phyloP scores from a whole-genome alignment of 2,888 invertebrate genomes.

The Standfussiana lucernea region DNA sequence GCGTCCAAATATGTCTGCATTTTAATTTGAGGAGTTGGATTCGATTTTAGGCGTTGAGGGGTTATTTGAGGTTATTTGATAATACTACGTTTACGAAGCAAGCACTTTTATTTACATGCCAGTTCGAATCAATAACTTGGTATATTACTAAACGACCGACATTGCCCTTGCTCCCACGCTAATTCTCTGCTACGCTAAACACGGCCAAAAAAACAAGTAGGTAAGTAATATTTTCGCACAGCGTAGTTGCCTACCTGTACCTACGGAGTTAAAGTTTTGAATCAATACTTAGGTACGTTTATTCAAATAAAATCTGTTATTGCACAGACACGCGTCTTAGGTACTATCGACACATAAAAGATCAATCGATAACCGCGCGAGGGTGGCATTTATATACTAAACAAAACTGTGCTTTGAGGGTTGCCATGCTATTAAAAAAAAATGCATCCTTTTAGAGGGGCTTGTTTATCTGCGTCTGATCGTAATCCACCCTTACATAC shows the following conservation, averaged over 20 bases:
- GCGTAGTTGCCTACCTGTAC: neutral
- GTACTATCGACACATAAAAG: neutral
- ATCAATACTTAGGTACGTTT: neutral
- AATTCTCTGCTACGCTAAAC: neutral
- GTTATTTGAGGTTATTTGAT: neutral
- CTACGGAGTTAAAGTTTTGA: neutral
- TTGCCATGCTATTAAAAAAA: neutral
- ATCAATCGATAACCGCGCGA: neutral
- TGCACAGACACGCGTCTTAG: neutral
- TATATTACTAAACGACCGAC: neutral
- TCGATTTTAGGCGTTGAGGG: neutral
- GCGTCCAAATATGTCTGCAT: neutral
- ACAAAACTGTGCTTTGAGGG: neutral
- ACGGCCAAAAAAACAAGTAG: neutral
- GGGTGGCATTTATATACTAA: constrained; percentile 2
- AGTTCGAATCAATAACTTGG: neutral
- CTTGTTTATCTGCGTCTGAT: neutral
- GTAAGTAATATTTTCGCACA: neutral
- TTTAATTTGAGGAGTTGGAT: neutral
- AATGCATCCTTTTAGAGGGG: neutral
- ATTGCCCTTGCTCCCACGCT: neutral
- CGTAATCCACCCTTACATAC: constrained; percentile 18
- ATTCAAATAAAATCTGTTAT: neutral
- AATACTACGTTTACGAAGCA: neutral
- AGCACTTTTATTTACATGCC: neutral